phyloP scores from a whole-genome alignment of 2,113 vertebrate genomes.

The Mirounga angustirostris region DNA sequence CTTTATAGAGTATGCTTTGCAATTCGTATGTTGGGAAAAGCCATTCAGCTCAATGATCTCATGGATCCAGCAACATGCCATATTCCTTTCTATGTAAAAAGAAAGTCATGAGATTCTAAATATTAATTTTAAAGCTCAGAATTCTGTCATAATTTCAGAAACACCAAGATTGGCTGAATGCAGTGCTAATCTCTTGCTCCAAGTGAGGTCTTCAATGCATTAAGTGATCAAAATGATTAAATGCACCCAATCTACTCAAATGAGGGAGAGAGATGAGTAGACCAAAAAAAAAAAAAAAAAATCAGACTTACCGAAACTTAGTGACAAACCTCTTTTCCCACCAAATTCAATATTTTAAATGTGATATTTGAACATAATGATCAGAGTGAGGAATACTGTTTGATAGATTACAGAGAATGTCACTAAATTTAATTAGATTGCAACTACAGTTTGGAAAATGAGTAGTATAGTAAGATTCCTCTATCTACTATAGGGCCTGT shows the following conservation, averaged over 20 bases:
- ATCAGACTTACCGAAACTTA: not conserved
- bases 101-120: not conserved
- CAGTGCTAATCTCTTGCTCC: not conserved
- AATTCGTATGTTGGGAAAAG: slow-evolving; percentile 2
- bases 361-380: not conserved
- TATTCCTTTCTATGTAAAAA: not conserved
- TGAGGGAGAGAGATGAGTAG: not conserved
- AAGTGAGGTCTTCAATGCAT: not conserved
- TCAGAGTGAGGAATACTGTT: not conserved
- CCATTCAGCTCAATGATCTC: not conserved
- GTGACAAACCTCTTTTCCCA: not conserved
- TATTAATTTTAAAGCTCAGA: slow-evolving; percentile 28
- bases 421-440: not conserved
- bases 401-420: not conserved
- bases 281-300: not conserved
- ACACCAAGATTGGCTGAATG: not conserved
- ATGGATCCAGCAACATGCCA: not conserved
- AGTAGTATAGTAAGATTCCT: not conserved
- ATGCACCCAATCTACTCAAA: not conserved
- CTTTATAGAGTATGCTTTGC: not conserved
- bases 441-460: not conserved
- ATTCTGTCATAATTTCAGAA: slow-evolving; percentile 62
- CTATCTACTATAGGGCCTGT: not conserved
- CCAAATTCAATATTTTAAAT: slow-evolving; percentile 52
- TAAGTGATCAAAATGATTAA: slow-evolving; percentile 45